Conservation (phyloP, 2,113 vertebrate species). For the Sturnus vulgaris region DNA sequence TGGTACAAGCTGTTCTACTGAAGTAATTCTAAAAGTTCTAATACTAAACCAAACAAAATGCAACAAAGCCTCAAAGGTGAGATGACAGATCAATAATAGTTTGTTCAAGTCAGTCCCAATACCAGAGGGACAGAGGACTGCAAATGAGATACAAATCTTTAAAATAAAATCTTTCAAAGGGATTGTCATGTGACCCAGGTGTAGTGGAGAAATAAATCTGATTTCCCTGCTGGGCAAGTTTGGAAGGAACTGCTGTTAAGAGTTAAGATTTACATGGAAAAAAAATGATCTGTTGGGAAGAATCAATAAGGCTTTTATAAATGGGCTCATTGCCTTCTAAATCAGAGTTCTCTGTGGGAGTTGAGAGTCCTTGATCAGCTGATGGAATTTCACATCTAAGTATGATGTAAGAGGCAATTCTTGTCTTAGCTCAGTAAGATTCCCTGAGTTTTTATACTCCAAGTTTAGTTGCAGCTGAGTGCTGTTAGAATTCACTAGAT, state of each 20-base stretch:
- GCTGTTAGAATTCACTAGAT: not conserved
- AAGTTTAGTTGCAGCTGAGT: not conserved
- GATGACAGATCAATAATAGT: not conserved
- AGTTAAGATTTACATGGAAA: not conserved
- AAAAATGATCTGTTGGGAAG: not conserved
- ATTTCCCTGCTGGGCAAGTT: not conserved
- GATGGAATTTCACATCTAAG: not conserved
- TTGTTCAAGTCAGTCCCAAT: not conserved
- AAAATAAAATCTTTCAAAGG: not conserved
- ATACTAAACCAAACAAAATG: not conserved
- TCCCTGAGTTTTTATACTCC: not conserved
- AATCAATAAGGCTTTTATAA: not conserved
- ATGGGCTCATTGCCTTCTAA: not conserved
- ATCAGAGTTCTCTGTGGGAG: not conserved
- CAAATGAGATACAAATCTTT: not conserved
- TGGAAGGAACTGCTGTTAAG: not conserved
- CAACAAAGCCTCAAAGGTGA: not conserved
- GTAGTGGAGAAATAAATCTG: not conserved
- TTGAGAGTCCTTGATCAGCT: not conserved
- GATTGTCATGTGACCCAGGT: fast-evolving
- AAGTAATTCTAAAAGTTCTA: not conserved
- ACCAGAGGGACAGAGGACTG: not conserved
- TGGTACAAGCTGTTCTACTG: not conserved
- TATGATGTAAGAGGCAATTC: not conserved
- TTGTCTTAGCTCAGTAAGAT: not conserved